Evolutionary conservation across 1,140 invertebrate genomes (phyloP).

Genomic region (Spodoptera frugiperda): DNA sequence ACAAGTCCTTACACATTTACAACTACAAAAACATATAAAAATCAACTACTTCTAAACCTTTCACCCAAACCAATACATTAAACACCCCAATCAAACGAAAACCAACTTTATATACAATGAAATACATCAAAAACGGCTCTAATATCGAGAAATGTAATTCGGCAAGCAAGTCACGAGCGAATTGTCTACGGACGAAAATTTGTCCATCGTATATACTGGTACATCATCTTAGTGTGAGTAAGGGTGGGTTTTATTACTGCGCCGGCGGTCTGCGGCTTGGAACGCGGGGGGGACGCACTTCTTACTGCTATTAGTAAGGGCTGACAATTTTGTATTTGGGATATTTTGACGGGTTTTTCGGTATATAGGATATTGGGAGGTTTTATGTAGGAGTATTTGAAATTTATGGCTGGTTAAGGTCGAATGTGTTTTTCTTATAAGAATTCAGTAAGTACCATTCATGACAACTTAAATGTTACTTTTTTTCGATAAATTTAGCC

Average conservation of each 20-base stretch:
- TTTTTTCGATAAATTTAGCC: too few species aligned
- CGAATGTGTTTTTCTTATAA: too few species aligned
- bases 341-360: neutral
- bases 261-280: constrained; percentile 52
- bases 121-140: neutral
- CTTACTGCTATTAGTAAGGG: constrained; percentile 75
- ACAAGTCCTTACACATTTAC: too few species aligned
- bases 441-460: too few species aligned
- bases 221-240: constrained; percentile 76
- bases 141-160: constrained; percentile 63
- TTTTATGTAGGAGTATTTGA: too few species aligned
- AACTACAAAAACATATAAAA: too few species aligned
- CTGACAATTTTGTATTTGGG: constrained; percentile 62
- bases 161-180: constrained; percentile 77
- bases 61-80: too few species aligned
- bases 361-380: too few species aligned
- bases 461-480: too few species aligned
- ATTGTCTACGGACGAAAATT: constrained; percentile 70
- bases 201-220: constrained; percentile 74
- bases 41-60: too few species aligned
- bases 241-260: constrained; percentile 77
- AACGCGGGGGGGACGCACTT: constrained; percentile 65
- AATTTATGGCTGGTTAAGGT: too few species aligned
- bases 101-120: neutral
- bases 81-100: neutral